These are phyloP conservation scores for Stenchaetothrips biformis DNA, from an alignment of 2,888 invertebrate genomes.

Conservation along the genomic window DNA sequence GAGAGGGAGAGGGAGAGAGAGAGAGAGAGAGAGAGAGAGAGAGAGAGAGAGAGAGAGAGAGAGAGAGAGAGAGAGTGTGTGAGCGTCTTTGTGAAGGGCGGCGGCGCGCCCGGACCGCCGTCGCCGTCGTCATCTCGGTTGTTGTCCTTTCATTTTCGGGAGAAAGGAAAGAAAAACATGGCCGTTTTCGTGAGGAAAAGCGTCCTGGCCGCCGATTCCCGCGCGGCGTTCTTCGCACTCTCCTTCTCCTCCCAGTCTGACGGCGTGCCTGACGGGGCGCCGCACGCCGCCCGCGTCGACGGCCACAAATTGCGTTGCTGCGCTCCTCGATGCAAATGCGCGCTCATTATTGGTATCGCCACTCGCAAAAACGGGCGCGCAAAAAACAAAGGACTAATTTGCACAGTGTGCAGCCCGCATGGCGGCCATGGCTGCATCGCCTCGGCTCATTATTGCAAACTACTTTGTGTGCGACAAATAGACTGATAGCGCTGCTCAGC, in stretches of 20 bases:
- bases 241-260: conserved; percentile 34
- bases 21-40: conserved; percentile 28
- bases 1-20: no score
- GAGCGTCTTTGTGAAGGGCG: background rate
- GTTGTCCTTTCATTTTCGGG: conserved; percentile 40
- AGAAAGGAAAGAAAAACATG: conserved; percentile 34
- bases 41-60: conserved; percentile 29
- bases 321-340: conserved; percentile 30
- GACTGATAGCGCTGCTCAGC: no score
- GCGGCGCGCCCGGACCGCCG: conserved; percentile 33
- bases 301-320: conserved; percentile 32
- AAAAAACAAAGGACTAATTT: no score
- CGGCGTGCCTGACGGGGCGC: conserved; percentile 38
- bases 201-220: conserved; percentile 36
- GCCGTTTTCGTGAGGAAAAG: conserved; percentile 37
- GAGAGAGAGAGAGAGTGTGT: conserved; percentile 28
- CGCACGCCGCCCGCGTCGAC: conserved; percentile 32
- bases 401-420: no score
- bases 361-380: no score
- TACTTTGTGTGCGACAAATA: no score
- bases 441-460: no score
- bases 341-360: no score
- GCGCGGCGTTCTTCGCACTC: conserved; percentile 29
- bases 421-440: no score
- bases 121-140: conserved; percentile 42